Evolutionary conservation across 1,140 invertebrate genomes (phyloP).

Genomic region (Drosophila chauvacae): DNA sequence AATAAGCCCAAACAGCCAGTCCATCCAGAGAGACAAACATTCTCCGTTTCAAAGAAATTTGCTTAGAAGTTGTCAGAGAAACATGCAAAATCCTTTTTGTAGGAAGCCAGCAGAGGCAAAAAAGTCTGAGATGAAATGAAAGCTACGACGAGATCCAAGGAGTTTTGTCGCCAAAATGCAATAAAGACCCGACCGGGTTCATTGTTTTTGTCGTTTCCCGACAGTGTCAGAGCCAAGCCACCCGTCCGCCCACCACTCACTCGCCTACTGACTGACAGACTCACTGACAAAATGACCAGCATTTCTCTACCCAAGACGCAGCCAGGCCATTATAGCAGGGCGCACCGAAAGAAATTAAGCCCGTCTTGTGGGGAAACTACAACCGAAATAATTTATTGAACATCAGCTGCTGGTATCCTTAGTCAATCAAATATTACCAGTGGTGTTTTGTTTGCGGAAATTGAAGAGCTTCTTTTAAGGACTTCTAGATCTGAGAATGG

Average conservation of each 20-base stretch:
- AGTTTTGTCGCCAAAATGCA: constrained; percentile 78
- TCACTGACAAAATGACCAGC: constrained; percentile 58
- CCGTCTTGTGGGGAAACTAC: background rate
- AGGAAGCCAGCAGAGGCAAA: constrained; percentile 23
- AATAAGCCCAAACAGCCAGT: constrained; percentile 39
- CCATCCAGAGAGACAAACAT: constrained; percentile 39
- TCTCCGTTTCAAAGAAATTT: constrained; percentile 58
- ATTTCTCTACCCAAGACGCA: constrained; percentile 43
- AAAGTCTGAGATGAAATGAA: constrained; percentile 31
- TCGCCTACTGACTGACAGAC: constrained; percentile 37
- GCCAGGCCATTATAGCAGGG: background rate
- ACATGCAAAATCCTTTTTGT: constrained; percentile 72
- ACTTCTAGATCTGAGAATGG: background rate
- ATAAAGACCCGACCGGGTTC: constrained; percentile 65
- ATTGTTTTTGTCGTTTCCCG: constrained; percentile 53
- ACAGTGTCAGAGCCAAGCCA: constrained; percentile 39
- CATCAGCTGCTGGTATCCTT: background rate
- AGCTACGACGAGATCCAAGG: constrained; percentile 52
- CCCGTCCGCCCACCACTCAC: constrained; percentile 26
- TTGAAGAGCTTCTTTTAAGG: background rate
- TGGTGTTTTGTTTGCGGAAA: no score
- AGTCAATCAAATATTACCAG: background rate
- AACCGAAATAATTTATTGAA: background rate
- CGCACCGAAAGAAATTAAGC: constrained; percentile 4
- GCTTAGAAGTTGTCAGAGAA: constrained; percentile 65